Evolutionary conservation across 2,888 invertebrate species (phyloP), one percentile per base, ranked within the genome.

Genomic region (Parnassius mnemosyne): DNA sequence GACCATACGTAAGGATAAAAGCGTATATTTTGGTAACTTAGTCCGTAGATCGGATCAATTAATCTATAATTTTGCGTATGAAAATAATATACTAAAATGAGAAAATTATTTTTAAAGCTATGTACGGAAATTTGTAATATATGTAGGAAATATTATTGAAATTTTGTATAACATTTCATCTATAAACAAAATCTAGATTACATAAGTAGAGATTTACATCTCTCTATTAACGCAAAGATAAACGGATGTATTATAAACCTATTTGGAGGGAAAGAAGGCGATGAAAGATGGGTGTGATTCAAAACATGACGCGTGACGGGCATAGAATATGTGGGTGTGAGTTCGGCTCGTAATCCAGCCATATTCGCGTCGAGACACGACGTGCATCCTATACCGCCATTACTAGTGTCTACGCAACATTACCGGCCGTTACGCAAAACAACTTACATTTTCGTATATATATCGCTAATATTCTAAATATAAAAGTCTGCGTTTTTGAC

Each of bases 291-390:
- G 75, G 77, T 75, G 71, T 68, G 76, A 77, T 74, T 81, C 76
- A 78, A 79, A 81, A 80, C 74, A 78, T 57, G 75, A 78, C 68
- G 77, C 86, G 84, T 85, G 87, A 81, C 78, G 65, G 68, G 84
- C 79, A 79, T 84, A 67, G 67, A 64, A 67, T 75, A 76, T 77
- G 73, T 68, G 70, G 71, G 66, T 69, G 68, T 71, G 71, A 73
- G 69, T 71, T 73, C 66, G 70, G 71, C 64, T 67, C 61, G 71
- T 78, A 79, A 80, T 77, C 78, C 74, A 65, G 69, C 68, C 70
- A 71, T 78, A 80, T 77, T 73, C 74, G 68, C 66, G 71, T 61
- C 60, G 70, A 69, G 67, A 73, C 75, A 75, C 73, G 74, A 73
- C 73, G 66, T 68, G 76, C 70, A 74, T 74, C 69, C 69, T 65